These are phyloP conservation scores for Choreutis nemorana DNA, from an alignment of 2,888 invertebrate genomes.

Conservation along the genomic window DNA sequence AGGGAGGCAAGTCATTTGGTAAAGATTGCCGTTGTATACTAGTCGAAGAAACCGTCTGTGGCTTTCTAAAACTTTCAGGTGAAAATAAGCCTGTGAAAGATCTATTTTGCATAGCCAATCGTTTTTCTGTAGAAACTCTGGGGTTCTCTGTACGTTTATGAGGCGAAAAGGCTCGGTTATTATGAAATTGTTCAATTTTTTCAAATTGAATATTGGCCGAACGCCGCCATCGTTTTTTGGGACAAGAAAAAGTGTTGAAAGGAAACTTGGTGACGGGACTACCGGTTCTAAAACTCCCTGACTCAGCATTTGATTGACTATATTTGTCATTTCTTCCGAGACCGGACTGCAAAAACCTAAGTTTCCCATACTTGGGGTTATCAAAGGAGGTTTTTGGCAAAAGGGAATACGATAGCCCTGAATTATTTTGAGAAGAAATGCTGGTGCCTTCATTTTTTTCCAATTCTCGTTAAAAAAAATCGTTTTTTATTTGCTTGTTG, in stretches of 20 bases:
- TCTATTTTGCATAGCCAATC: conserved; percentile 14
- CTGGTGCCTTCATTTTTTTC: no score
- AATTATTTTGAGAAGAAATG: no score
- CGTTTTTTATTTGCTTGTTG: no score
- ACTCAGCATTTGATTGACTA: conserved; percentile 7
- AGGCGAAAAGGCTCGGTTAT: conserved; percentile 7
- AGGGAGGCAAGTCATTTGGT: conserved; percentile 12
- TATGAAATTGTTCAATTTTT: conserved; percentile 8
- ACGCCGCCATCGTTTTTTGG: conserved; percentile 5
- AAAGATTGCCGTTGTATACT: conserved; percentile 7
- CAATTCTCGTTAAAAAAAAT: no score
- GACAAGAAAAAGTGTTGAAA: conserved; percentile 6
- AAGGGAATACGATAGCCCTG: no score
- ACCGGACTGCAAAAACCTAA: no score
- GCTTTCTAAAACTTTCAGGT: conserved; percentile 6
- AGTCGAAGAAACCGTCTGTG: conserved; percentile 13
- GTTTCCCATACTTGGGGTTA: no score
- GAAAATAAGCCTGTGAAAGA: conserved; percentile 14
- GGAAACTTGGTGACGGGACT: conserved; percentile 5
- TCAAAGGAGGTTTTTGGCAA: no score
- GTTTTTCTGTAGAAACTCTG: conserved; percentile 8
- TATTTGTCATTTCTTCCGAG: conserved; percentile 5
- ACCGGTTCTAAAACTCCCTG: conserved; percentile 7
- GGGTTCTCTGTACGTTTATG: conserved; percentile 7
- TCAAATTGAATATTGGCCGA: conserved; percentile 8